These are phyloP conservation scores for Hyles lineata DNA, from an alignment of 2,888 invertebrate species.

Conservation along the genomic window DNA sequence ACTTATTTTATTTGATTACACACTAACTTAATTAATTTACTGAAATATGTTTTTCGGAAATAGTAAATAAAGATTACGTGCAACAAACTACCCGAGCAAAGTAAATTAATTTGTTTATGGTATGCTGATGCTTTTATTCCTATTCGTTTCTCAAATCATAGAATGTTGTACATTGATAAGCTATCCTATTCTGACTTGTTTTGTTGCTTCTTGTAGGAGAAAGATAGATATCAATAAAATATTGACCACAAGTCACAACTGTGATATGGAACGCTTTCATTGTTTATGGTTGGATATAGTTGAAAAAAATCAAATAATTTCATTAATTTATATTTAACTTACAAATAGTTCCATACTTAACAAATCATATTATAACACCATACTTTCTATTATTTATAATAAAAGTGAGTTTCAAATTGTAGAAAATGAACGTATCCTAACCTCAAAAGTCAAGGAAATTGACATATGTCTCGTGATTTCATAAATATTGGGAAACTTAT, in stretches of 20 bases:
- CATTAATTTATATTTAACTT: too few species aligned
- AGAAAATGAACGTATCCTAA: conserved; percentile 8
- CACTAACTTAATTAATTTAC: conserved; percentile 47
- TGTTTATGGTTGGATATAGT: not conserved
- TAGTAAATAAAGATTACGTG: conserved; percentile 82
- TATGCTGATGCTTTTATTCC: not conserved
- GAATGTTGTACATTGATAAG: not conserved
- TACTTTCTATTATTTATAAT: not conserved
- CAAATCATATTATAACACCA: too few species aligned
- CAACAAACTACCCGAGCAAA: conserved; percentile 48
- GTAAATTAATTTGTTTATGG: conserved; percentile 32
- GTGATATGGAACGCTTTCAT: not conserved
- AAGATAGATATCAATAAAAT: not conserved
- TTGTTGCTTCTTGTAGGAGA: not conserved
- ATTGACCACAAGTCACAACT: not conserved
- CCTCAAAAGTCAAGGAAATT: conserved; percentile 2
- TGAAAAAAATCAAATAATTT: too few species aligned
- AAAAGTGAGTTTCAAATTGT: not conserved
- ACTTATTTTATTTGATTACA: conserved; percentile 61
- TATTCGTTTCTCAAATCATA: conserved; percentile 7
- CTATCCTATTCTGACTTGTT: conserved; percentile 4
- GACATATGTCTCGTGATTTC: conserved; percentile 36
- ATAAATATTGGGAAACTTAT: conserved; percentile 32
- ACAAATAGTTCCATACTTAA: too few species aligned
- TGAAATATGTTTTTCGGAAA: conserved; percentile 61